Evolutionary conservation across 2,797 vertebrate species (phyloP).

Genomic region (Acrossocheilus wenchowensis): DNA sequence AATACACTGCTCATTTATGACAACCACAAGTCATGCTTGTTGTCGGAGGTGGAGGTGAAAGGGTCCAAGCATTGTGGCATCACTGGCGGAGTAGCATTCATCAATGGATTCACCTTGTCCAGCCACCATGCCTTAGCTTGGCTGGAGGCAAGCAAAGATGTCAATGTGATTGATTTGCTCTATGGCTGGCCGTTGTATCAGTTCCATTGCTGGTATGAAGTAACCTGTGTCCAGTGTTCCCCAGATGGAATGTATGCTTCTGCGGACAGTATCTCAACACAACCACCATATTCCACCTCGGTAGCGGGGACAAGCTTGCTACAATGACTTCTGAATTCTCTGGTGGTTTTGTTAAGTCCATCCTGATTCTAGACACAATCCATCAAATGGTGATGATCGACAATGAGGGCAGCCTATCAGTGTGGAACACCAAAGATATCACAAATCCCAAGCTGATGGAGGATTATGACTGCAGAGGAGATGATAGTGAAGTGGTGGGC

Average conservation of each 20-base stretch:
- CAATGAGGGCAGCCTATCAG: conserved; percentile 94
- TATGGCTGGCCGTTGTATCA: conserved; percentile 98
- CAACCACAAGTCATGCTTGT: conserved; percentile 96
- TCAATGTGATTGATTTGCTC: conserved; percentile 95
- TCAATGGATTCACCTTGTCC: conserved; percentile 96
- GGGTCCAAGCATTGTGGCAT: conserved; percentile 92
- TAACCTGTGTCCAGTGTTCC: conserved; percentile 97
- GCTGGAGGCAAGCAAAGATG: conserved; percentile 97
- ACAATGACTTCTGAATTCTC: conserved; percentile 98
- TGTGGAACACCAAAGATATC: conserved; percentile 97
- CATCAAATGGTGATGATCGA: conserved; percentile 99
- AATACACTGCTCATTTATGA: conserved; percentile 97
- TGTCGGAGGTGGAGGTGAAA: conserved; percentile 98
- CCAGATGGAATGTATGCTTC: conserved; percentile 93
- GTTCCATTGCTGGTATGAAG: conserved; percentile 99
- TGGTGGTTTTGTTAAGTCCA: conserved; percentile 95
- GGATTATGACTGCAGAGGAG: conserved; percentile 95
- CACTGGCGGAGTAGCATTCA: conserved; percentile 88
- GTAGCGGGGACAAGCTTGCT: conserved; percentile 94
- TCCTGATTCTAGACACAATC: conserved; percentile 91
- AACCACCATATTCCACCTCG: conserved; percentile 92
- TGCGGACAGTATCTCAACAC: conserved; percentile 98
- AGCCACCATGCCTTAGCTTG: conserved; percentile 94
- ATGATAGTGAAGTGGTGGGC: conserved; percentile 94
- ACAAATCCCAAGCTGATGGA: conserved; percentile 91